Base-by-base conservation (phyloP, 2,113 vertebrate genomes). In the Ammodytes dubius region DNA sequence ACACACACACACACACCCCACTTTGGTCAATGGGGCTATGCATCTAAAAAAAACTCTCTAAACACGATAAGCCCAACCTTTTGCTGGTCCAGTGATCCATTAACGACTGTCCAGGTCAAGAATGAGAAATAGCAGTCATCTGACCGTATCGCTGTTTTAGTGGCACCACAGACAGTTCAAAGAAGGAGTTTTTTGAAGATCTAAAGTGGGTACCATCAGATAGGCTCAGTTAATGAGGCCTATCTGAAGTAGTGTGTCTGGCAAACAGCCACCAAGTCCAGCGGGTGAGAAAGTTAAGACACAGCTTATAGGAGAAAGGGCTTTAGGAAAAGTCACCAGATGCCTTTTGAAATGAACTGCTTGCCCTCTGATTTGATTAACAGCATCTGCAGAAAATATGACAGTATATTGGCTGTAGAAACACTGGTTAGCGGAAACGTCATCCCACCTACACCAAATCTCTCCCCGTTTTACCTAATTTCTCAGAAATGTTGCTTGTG, bases 401-500 rank as follows among this genome's bases (percentile, higher is more conserved):
- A 47, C 15, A 70, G 3, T 3, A 40, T 6, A 13, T 4, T 27
- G 60, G 5, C 63, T 57, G 71, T 1, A 40, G 60, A 71, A 64
- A 80, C 61, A 58, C 35, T 68, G 35, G 49, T 3, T 27, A 10
- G 56, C 42, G 27, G 27, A 27, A 27, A 27, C 69, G 4, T 71
- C 59, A 52, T 47, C 67, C 57, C 39, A 17, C 58, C 81, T 61
- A 43, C 19, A 78, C 43, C 17, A 67, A 70, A 86, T 56, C 45
- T 57, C 63, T 70, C 57, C 83, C 54, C 7, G 27, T 27, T 81
- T 66, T 35, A 64, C 77, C 87, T 84, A 37, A 88, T 77, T 89
- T 90, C 83, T 79, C 85, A 86, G 80, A 84, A 78, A 43, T 50
- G 69, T 83, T 27, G 27, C 27, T 88, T 90, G 92, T 93, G 68